Conservation (phyloP, 2,888 invertebrate species). For the Anthophora plumipes region DNA sequence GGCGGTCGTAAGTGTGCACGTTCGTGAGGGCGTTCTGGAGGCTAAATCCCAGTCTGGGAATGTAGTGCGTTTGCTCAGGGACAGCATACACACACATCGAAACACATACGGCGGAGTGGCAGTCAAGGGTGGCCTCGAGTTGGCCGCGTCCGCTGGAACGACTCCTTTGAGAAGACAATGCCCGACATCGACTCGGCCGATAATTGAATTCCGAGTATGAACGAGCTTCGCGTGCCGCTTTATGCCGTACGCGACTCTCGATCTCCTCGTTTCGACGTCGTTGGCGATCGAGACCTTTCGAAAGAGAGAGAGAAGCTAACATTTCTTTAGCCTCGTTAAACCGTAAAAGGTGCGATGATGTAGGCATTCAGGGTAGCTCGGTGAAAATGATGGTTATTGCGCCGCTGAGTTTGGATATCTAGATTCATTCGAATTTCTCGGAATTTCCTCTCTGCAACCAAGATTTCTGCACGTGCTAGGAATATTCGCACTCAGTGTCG, state of each 20-base stretch:
- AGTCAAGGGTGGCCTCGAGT: constrained; percentile 66
- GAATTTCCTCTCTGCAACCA: too few species aligned
- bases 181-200: constrained; percentile 53
- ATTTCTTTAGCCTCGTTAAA: not conserved
- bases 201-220: constrained; percentile 68
- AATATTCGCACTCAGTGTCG: too few species aligned
- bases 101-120: constrained; percentile 33
- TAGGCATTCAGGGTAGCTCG: too few species aligned
- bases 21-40: constrained; percentile 66
- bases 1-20: constrained; percentile 42
- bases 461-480: too few species aligned
- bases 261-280: not conserved
- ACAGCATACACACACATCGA: too few species aligned
- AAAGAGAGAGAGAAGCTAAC: too few species aligned
- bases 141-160: constrained; percentile 47
- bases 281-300: not conserved
- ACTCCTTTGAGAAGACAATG: constrained; percentile 68
- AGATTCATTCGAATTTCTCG: too few species aligned
- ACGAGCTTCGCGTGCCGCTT: constrained; percentile 42
- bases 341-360: not conserved
- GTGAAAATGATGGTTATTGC: too few species aligned
- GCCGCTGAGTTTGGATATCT: too few species aligned
- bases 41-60: constrained; percentile 78
- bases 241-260: constrained; percentile 25
- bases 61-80: constrained; percentile 74